Conservation (phyloP, 2,888 invertebrate species). For the Oscheius sp. region DNA sequence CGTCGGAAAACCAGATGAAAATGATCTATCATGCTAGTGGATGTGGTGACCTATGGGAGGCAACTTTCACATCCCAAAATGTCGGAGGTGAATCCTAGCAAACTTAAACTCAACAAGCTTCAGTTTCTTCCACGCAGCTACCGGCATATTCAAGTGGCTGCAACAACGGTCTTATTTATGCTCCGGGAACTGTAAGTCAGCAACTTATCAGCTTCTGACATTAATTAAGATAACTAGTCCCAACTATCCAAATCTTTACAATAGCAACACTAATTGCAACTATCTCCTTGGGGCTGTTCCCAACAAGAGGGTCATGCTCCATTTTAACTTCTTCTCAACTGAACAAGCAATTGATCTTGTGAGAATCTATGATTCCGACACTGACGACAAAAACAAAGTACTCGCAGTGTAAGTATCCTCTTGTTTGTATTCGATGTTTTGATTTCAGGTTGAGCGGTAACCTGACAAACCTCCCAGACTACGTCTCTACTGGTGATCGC, state of each 20-base stretch:
- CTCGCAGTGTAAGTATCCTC: background rate
- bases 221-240: slow-evolving; percentile 23
- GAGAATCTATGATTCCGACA: slow-evolving; percentile 9
- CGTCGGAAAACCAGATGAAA: slow-evolving; percentile 24
- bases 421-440: background rate
- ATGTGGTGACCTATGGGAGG: slow-evolving; percentile 7
- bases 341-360: slow-evolving; percentile 11
- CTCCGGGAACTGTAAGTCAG: slow-evolving; percentile 6
- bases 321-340: background rate
- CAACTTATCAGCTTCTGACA: too few relatives aligned
- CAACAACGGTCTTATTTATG: slow-evolving; percentile 4
- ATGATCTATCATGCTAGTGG: slow-evolving; percentile 5
- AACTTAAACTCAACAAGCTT: background rate
- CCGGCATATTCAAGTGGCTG: background rate
- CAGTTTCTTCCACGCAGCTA: background rate
- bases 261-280: background rate
- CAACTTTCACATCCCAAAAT: background rate
- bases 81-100: background rate
- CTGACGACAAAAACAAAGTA: background rate
- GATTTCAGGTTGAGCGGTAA: slow-evolving; percentile 10
- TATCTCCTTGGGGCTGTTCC: slow-evolving; percentile 8
- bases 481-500: background rate
- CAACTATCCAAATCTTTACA: slow-evolving; percentile 13
- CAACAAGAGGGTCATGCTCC: background rate
- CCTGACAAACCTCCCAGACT: background rate